Evolutionary conservation across 1,140 invertebrate genomes (phyloP).

Genomic region (Ceratosolen solmsi): DNA sequence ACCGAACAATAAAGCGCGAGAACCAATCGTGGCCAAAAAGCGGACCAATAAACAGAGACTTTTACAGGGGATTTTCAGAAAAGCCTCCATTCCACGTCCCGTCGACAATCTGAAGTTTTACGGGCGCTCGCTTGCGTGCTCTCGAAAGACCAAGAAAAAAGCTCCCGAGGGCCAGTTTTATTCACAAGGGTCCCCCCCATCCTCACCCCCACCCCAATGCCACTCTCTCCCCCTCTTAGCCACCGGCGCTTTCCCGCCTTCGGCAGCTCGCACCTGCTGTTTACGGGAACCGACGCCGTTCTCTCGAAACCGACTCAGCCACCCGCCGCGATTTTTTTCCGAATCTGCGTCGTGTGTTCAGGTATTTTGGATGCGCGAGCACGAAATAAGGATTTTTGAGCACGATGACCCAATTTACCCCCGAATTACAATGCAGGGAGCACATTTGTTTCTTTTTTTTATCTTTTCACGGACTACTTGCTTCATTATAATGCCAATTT

Average conservation of each 20-base stretch:
- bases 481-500: conserved; percentile 5
- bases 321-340: background rate
- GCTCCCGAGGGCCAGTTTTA: background rate
- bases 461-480: background rate
- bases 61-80: background rate
- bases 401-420: conserved; percentile 24
- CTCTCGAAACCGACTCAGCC: background rate
- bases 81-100: background rate
- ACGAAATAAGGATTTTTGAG: conserved; percentile 27
- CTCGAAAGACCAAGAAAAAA: background rate
- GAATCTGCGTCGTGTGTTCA: conserved; percentile 11
- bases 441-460: background rate
- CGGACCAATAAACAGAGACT: background rate
- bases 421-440: background rate
- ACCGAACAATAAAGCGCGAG: conserved; percentile 19
- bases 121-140: background rate
- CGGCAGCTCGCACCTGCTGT: conserved; percentile 44
- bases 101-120: background rate
- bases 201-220: background rate
- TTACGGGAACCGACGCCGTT: conserved; percentile 35
- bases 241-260: conserved; percentile 25
- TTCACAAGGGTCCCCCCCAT: background rate
- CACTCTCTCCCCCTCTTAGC: no score
- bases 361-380: background rate
- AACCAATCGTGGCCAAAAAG: background rate